Evolutionary conservation across 2,888 invertebrate species (phyloP).

Genomic region (Rotaria socialis): DNA sequence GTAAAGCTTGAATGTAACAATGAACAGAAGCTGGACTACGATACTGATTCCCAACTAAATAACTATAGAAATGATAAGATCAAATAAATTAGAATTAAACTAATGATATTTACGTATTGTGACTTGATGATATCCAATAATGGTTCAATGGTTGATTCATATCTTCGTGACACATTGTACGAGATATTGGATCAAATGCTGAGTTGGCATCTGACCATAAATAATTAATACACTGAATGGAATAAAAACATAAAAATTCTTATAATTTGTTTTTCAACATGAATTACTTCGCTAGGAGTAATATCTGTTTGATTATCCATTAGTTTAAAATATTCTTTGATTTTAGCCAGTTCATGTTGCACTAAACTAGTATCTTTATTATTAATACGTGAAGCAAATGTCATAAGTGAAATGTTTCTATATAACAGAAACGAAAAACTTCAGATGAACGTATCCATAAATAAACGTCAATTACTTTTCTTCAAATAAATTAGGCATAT

Average conservation of each 20-base stretch:
- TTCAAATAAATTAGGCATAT: neutral
- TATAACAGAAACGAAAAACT: neutral
- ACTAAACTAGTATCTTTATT: neutral
- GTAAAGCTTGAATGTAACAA: slow-evolving; percentile 29
- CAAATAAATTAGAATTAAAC: neutral
- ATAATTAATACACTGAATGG: neutral
- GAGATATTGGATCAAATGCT: neutral
- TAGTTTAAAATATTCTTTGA: neutral
- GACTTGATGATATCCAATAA: slow-evolving; percentile 38
- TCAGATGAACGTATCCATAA: neutral
- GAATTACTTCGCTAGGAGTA: neutral
- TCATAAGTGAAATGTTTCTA: neutral
- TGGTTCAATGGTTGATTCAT: neutral
- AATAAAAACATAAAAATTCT: neutral
- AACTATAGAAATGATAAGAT: neutral
- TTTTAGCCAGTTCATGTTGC: neutral
- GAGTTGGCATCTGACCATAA: slow-evolving; percentile 24
- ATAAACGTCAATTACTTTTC: neutral
- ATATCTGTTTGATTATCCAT: neutral
- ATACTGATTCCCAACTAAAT: slow-evolving; percentile 1
- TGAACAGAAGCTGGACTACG: slow-evolving; percentile 6
- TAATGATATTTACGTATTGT: neutral
- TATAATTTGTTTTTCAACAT: neutral
- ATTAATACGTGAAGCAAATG: neutral
- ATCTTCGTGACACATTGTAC: neutral